These are phyloP conservation scores for Lepidurus arcticus DNA, from an alignment of 1,140 invertebrate species.

Conservation along the genomic window DNA sequence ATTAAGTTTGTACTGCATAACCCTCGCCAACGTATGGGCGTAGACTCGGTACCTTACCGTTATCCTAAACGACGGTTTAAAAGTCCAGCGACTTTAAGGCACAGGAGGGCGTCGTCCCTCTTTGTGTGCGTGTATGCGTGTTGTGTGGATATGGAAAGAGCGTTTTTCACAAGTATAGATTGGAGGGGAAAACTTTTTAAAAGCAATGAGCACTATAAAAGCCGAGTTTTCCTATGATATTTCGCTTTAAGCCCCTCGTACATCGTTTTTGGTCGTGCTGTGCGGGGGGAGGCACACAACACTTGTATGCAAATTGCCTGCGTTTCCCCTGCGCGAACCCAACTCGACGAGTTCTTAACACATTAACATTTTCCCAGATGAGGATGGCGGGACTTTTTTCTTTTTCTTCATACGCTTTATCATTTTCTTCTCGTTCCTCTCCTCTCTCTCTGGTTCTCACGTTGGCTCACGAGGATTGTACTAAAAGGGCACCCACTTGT, in stretches of 20 bases:
- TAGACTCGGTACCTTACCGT: too few species aligned
- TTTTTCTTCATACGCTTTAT: too few species aligned
- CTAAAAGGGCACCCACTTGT: neutral
- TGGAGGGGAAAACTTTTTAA: neutral
- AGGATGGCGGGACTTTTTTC: neutral
- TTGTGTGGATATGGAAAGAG: too few species aligned
- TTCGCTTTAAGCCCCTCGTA: slow-evolving; percentile 20
- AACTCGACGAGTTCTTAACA: slow-evolving; percentile 15
- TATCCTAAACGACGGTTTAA: too few species aligned
- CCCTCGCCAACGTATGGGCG: too few species aligned
- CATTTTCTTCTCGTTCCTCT: too few species aligned
- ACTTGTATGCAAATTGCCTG: slow-evolving; percentile 19
- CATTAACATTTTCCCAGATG: slow-evolving; percentile 5
- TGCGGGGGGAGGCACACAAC: neutral
- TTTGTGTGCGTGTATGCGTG: too few species aligned
- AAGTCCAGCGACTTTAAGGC: too few species aligned
- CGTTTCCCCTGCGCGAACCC: neutral
- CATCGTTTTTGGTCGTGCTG: slow-evolving; percentile 3
- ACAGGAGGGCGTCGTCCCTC: too few species aligned
- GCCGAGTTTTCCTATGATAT: slow-evolving; percentile 1
- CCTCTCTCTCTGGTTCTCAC: too few species aligned
- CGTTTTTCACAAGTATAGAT: too few species aligned
- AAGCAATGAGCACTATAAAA: neutral
- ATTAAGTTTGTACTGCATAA: too few species aligned
- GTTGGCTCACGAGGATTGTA: neutral